Conservation (phyloP, 2,888 invertebrate genomes). For the Danaus chrysippus region DNA sequence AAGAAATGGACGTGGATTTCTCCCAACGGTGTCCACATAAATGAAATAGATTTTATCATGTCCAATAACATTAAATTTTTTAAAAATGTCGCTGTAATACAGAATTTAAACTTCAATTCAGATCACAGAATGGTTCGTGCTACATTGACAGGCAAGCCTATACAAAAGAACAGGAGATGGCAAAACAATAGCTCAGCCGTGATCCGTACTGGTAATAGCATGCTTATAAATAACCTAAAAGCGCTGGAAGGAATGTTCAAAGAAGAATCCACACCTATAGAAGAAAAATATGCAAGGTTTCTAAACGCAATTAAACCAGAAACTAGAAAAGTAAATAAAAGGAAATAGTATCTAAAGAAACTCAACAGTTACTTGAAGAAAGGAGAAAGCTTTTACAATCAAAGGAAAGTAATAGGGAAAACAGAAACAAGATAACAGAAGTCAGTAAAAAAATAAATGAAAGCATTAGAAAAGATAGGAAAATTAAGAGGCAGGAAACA, state of each 20-base stretch:
- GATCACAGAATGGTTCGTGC: slow-evolving; percentile 13
- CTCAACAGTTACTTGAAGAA: slow-evolving; percentile 16
- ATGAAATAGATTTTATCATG: slow-evolving; percentile 25
- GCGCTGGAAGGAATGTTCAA: background rate
- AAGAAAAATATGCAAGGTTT: slow-evolving; percentile 23
- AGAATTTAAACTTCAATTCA: slow-evolving; percentile 20
- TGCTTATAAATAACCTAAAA: background rate
- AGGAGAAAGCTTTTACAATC: slow-evolving; percentile 25
- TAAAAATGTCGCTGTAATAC: slow-evolving; percentile 10
- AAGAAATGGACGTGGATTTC: slow-evolving; percentile 28
- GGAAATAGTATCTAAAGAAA: slow-evolving; percentile 12
- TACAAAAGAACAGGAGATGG: too few relatives aligned
- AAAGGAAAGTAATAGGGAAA: slow-evolving; percentile 25
- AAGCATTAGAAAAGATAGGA: slow-evolving; percentile 28
- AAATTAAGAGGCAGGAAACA: slow-evolving; percentile 26
- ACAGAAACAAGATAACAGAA: slow-evolving; percentile 26
- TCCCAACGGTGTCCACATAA: slow-evolving; percentile 12
- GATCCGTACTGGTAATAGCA: background rate
- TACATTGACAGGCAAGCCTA: too few relatives aligned
- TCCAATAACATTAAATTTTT: slow-evolving; percentile 17
- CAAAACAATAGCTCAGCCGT: background rate
- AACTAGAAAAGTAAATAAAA: slow-evolving; percentile 12
- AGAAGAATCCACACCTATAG: background rate
- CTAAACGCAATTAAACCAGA: slow-evolving; percentile 19
- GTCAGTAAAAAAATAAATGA: slow-evolving; percentile 32